A percentile compares a stretch with the other conserved stretches of the same genome.
phyloP scores from a whole-genome alignment of 2,888 invertebrate species.

The Chrysopilus asiliformis region DNA sequence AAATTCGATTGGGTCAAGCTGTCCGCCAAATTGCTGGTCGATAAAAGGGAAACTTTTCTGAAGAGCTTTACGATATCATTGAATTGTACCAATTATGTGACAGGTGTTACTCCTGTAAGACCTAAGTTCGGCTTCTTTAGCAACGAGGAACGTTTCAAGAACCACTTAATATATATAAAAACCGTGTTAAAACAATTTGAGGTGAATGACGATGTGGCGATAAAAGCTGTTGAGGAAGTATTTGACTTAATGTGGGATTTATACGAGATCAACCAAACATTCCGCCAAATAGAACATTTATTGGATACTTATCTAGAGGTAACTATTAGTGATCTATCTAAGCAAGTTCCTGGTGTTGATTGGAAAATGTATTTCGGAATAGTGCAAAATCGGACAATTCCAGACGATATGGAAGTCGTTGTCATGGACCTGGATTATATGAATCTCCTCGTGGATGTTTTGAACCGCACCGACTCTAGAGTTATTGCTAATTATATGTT shows the following conservation, averaged over 20 bases:
- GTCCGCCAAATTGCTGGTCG: conserved; percentile 24
- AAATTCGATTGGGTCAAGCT: conserved; percentile 75
- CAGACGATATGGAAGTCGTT: neutral
- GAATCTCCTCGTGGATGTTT: conserved; percentile 44
- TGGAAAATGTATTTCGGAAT: conserved; percentile 53
- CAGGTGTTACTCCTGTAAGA: conserved; percentile 39
- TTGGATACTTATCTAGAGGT: conserved; percentile 27
- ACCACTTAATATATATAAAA: neutral
- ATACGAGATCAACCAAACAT: neutral
- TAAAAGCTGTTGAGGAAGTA: neutral
- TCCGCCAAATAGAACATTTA: neutral
- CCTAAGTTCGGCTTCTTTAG: no score
- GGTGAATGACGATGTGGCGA: conserved; percentile 35
- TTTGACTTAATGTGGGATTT: neutral
- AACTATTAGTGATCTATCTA: conserved; percentile 50
- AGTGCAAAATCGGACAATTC: conserved; percentile 38
- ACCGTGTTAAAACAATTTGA: conserved; percentile 47
- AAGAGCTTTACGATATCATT: no score
- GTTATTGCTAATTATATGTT: conserved; percentile 58
- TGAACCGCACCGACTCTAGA: conserved; percentile 42
- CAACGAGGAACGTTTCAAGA: neutral
- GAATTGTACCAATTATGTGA: conserved; percentile 20
- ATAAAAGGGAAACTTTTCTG: no score
- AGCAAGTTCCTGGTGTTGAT: conserved; percentile 50
- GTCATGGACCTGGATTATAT: conserved; percentile 54